phyloP scores from a whole-genome alignment of 2,113 vertebrate genomes.

The Gavia stellata region DNA sequence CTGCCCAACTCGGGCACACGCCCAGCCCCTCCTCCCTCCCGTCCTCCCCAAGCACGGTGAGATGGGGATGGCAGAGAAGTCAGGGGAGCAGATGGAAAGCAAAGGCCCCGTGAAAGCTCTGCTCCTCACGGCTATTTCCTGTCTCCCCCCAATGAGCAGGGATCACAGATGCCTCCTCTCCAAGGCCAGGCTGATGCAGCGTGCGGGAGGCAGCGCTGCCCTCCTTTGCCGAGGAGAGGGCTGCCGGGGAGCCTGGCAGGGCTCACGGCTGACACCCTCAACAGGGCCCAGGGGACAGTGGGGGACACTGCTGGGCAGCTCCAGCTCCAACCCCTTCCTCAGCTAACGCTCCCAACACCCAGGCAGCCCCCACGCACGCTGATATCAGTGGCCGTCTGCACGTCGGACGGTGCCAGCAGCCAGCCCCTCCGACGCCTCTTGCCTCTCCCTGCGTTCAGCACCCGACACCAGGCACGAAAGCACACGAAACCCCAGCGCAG shows the following conservation, averaged over 20 bases:
- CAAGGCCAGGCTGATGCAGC: neutral
- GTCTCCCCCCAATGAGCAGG: neutral
- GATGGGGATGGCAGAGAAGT: neutral
- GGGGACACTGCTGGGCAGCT: neutral
- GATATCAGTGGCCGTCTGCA: neutral
- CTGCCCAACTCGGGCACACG: neutral
- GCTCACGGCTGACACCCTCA: neutral
- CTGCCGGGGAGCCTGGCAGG: neutral
- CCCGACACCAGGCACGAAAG: neutral
- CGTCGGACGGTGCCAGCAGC: neutral
- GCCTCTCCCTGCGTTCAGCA: neutral
- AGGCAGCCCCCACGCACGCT: neutral
- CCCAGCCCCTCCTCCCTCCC: neutral
- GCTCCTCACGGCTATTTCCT: neutral
- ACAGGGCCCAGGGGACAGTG: neutral
- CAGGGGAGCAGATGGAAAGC: neutral
- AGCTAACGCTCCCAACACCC: neutral
- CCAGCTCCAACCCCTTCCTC: neutral
- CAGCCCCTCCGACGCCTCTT: neutral
- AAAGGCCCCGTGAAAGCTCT: neutral
- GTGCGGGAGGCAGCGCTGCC: accelerated
- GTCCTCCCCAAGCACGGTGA: accelerated
- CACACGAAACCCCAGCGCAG: neutral
- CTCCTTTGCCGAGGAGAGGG: neutral
- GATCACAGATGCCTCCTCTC: neutral